phyloP scores from a whole-genome alignment of 2,113 vertebrate species.

The Craseonycteris thonglongyai region DNA sequence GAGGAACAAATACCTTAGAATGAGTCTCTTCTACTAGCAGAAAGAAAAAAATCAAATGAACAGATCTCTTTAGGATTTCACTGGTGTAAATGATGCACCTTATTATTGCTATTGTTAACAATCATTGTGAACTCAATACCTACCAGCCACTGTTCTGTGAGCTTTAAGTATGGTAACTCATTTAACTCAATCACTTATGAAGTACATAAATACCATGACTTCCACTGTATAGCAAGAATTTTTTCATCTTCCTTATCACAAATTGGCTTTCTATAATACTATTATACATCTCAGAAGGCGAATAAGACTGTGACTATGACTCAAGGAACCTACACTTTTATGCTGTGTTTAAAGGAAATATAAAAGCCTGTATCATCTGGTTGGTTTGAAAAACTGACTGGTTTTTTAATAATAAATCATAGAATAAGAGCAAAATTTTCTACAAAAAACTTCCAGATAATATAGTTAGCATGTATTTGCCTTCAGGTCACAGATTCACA shows the following conservation, averaged over 20 bases:
- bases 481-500: background rate
- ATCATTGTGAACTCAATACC: background rate
- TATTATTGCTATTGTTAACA: background rate
- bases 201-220: background rate
- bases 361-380: background rate
- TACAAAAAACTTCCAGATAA: background rate
- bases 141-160: background rate
- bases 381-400: background rate
- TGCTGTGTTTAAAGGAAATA: slow-evolving; percentile 17
- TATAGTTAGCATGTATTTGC: background rate
- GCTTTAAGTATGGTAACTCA: background rate
- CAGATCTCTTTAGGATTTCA: background rate
- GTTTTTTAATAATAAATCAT: background rate
- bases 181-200: background rate
- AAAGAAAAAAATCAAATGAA: slow-evolving; percentile 19
- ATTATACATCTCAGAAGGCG: background rate
- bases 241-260: background rate
- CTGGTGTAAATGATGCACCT: background rate
- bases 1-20: slow-evolving; percentile 6
- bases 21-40: background rate
- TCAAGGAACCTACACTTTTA: slow-evolving; percentile 4
- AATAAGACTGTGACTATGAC: background rate
- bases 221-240: background rate
- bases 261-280: background rate
- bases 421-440: background rate